These are phyloP conservation scores for Myocastor coypus DNA, from an alignment of 2,113 vertebrate genomes.

Conservation along the genomic window DNA sequence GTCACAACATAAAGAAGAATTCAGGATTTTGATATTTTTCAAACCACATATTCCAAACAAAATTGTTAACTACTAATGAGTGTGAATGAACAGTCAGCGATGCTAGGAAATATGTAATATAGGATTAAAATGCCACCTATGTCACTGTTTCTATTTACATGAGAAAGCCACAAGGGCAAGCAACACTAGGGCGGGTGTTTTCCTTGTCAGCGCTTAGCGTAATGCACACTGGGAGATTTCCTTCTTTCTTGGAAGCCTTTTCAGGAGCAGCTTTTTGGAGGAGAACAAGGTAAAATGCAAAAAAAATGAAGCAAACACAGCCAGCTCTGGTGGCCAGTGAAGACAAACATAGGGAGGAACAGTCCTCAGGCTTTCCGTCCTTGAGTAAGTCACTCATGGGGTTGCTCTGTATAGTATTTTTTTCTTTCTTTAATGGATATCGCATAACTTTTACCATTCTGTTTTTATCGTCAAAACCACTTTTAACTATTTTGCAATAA, in stretches of 20 bases:
- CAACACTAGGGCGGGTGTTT: neutral
- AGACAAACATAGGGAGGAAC: neutral
- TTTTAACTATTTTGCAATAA: neutral
- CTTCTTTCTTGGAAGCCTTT: neutral
- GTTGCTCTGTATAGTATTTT: neutral
- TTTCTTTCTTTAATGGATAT: neutral
- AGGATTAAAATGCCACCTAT: neutral
- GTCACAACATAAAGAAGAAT: neutral
- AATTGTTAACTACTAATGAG: neutral
- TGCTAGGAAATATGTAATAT: neutral
- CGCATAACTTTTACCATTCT: neutral
- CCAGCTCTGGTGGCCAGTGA: neutral
- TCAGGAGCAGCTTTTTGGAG: neutral
- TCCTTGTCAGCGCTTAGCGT: neutral
- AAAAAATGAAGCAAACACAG: neutral
- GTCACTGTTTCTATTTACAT: neutral
- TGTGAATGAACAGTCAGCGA: neutral
- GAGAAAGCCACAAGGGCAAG: neutral
- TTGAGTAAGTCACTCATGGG: neutral
- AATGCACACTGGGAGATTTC: neutral
- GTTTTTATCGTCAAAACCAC: neutral
- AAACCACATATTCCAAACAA: neutral
- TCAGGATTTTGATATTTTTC: neutral
- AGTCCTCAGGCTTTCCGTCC: neutral
- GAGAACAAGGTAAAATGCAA: neutral